Evolutionary conservation across 92 coral and sea anemone genomes (phyloP), one percentile per base, ranked within the genome.

Genomic region (Blastomussa wellsi): DNA sequence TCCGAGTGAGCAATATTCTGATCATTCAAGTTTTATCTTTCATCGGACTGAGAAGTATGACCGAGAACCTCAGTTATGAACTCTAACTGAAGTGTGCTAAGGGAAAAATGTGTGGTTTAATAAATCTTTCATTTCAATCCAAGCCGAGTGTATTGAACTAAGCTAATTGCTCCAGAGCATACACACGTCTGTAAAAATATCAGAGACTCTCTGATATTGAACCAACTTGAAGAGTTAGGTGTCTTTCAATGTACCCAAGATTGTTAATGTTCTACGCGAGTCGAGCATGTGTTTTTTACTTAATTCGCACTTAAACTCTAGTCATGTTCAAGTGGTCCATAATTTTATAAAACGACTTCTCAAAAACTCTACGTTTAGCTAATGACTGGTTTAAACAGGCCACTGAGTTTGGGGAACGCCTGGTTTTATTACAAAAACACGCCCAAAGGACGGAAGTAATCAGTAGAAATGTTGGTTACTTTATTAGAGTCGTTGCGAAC

Each of bases 391-490:
- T 70, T 4, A 33, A 70, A 70, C 19, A 9, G 13, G 44, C 75
- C 37, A 70, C 32, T 68, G 24, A 68, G 42, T 37, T 19, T 68
- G 37, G 75, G 47, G 37, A 70, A 70, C 42, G 44, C 75, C 68
- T 72, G 38, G 14, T 15, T 55, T 77, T 31, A 69, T 67, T 49
- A 35, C 77, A 49, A 47, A n/a, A 48, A 68, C 53, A 51, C 16
- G 55, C 86, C 78, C 16, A 31, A 38, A 71, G 86, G 70, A 38
- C 52, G 86, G 70, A 52, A 51, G 19, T 7, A 44, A 31, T 38
- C 59, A 66, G 13, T 4, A 64, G 2, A 3, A 31, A 11, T 47
- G 19, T 51, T 71, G 41, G 74, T 71, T 71, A 52, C 78, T 82
- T 52, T 52, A 52, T 71, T 22, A n/a, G 51, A 49, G 31, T 28